These are phyloP conservation scores for Tenthredo distinguenda DNA, from an alignment of 2,888 invertebrate species.

Conservation along the genomic window DNA sequence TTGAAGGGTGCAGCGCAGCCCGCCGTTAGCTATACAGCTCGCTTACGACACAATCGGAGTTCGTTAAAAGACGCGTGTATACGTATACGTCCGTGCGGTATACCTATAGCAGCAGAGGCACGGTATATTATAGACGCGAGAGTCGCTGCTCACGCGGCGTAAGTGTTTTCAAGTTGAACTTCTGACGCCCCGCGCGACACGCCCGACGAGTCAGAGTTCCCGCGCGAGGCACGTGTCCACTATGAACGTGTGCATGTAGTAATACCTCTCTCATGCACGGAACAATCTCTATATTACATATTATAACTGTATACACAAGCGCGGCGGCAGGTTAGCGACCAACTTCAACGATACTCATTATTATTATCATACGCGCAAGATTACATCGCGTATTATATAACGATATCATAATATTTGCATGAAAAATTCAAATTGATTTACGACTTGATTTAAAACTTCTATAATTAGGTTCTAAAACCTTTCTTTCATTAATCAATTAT, in stretches of 20 bases:
- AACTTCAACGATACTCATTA: background rate
- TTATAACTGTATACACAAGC: background rate
- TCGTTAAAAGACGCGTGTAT: conserved; percentile 16
- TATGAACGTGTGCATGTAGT: background rate
- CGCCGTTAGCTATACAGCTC: background rate
- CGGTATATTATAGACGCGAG: background rate
- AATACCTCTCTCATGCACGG: background rate
- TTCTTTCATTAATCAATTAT: no score
- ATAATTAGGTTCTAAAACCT: no score
- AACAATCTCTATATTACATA: background rate
- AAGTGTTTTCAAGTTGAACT: conserved; percentile 1
- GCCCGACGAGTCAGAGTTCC: background rate
- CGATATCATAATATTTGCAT: no score
- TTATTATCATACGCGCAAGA: background rate
- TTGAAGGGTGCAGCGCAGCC: background rate
- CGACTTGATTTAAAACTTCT: no score
- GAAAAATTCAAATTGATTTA: no score
- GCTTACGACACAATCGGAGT: background rate
- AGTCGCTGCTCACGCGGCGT: background rate
- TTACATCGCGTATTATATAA: no score
- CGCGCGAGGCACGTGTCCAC: background rate
- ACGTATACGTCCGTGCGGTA: background rate
- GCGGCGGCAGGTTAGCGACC: no score
- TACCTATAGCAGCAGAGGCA: background rate
- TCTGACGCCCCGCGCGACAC: background rate